Conservation (phyloP, 2,888 invertebrate species). For the Mesorhabditis spiculigera region DNA sequence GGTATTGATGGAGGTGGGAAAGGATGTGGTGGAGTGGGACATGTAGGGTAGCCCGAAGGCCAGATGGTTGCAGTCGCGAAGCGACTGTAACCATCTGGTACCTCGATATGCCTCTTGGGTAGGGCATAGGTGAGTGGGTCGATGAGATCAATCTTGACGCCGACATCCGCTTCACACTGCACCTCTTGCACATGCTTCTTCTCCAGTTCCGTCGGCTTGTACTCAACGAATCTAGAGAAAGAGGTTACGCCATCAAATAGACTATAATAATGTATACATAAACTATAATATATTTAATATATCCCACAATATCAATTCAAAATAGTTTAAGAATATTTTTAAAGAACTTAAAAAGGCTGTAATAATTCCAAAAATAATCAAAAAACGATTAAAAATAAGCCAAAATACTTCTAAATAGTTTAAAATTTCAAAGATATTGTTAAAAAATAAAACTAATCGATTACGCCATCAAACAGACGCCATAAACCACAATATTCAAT, state of each 20-base stretch:
- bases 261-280: neutral
- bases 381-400: too few species aligned
- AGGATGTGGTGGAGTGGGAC: too few species aligned
- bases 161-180: constrained; percentile 92
- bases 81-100: too few species aligned
- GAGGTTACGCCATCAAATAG: neutral
- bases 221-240: constrained; percentile 76
- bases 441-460: too few species aligned
- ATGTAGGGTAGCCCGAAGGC: too few species aligned
- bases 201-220: constrained; percentile 91
- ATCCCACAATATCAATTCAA: neutral
- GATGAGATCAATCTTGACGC: constrained; percentile 92
- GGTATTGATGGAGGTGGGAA: too few species aligned
- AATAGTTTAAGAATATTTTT: neutral
- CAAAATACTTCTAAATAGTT: too few species aligned
- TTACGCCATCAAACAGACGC: too few species aligned
- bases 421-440: too few species aligned
- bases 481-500: too few species aligned
- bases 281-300: constrained; percentile 3
- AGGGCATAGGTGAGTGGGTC: constrained; percentile 80
- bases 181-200: constrained; percentile 81
- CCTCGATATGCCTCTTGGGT: neutral
- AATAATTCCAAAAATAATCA: neutral
- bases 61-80: too few species aligned
- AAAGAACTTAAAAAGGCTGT: neutral